Percentiles rank a stretch among this genome's conserved stretches.
phyloP scores from a whole-genome alignment of 2,113 vertebrate species.

The Galbula dea region DNA sequence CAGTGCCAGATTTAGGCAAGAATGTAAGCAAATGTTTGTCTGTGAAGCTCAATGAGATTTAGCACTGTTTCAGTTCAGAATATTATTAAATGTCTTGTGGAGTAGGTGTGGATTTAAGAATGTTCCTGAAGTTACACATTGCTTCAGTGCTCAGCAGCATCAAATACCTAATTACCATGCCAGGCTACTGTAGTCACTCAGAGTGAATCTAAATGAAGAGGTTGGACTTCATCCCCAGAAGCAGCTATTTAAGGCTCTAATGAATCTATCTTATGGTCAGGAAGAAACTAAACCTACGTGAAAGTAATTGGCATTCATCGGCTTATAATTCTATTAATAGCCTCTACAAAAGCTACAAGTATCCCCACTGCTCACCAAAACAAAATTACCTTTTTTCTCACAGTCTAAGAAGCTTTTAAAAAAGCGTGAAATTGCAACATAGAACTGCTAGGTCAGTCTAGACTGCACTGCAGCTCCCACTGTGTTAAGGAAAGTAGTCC shows the following conservation, averaged over 20 bases:
- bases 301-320: neutral
- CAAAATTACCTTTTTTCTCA: neutral
- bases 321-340: neutral
- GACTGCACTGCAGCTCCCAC: constrained; percentile 52
- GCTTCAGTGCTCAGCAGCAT: neutral
- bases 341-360: neutral
- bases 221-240: neutral
- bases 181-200: neutral
- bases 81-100: neutral
- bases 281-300: neutral
- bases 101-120: neutral
- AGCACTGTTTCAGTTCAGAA: neutral
- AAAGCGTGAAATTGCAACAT: neutral
- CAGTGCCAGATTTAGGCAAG: neutral
- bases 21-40: neutral
- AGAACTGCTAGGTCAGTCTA: constrained; percentile 51
- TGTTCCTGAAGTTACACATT: neutral
- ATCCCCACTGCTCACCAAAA: neutral
- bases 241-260: neutral
- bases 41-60: neutral
- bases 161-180: neutral
- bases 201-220: neutral
- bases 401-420: neutral
- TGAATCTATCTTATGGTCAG: neutral
- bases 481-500: constrained; percentile 48